These are phyloP conservation scores for Fratercula arctica DNA, from an alignment of 2,797 vertebrate genomes.

Conservation along the genomic window DNA sequence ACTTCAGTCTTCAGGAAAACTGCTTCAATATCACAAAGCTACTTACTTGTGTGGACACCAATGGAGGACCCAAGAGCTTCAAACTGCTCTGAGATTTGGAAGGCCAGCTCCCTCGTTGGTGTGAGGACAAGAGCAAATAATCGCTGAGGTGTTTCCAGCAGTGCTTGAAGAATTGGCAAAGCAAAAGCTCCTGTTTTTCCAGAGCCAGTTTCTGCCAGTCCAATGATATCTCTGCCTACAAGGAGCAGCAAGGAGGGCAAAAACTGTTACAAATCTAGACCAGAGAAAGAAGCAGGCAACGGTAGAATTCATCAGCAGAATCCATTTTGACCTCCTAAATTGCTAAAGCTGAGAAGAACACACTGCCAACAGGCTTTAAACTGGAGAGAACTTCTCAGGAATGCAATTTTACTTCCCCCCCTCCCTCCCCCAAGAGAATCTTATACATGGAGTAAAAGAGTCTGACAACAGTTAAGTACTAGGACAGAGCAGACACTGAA, in stretches of 20 bases:
- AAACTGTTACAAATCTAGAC: not conserved
- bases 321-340: not conserved
- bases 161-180: slow-evolving; percentile 91
- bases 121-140: slow-evolving; percentile 95
- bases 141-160: slow-evolving; percentile 88
- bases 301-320: not conserved
- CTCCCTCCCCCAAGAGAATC: not conserved
- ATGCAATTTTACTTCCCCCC: not conserved
- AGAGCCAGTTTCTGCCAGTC: slow-evolving; percentile 95
- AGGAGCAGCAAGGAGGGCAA: not conserved
- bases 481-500: not conserved
- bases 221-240: slow-evolving; percentile 92
- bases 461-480: not conserved
- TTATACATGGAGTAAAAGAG: not conserved
- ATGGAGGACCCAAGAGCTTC: slow-evolving; percentile 97
- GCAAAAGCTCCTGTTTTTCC: slow-evolving; percentile 97
- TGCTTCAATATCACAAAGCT: not conserved
- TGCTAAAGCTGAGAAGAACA: not conserved
- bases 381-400: not conserved
- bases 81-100: slow-evolving; percentile 97
- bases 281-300: not conserved
- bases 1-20: not conserved
- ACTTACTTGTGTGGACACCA: slow-evolving; percentile 90
- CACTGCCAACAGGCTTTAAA: not conserved
- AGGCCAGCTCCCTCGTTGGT: slow-evolving; percentile 94